phyloP scores from a whole-genome alignment of 2,888 invertebrate species.

The Ormyrus labotus region DNA sequence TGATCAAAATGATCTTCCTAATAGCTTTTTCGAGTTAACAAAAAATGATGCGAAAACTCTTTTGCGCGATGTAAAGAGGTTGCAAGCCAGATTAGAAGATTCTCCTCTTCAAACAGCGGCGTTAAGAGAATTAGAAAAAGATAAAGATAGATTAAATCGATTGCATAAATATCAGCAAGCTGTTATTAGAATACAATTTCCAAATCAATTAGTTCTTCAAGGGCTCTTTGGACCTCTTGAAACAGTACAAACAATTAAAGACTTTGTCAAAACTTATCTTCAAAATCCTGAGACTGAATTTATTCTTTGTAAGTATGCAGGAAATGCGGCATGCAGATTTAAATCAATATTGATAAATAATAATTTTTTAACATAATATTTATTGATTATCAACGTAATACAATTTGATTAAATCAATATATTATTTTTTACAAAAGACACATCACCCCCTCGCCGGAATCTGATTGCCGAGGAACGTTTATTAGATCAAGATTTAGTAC shows the following conservation, averaged over 20 bases:
- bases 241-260: conserved; percentile 82
- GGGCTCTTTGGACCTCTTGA: conserved; percentile 89
- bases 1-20: conserved; percentile 85
- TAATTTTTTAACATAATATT: conserved; percentile 18
- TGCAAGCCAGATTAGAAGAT: conserved; percentile 81
- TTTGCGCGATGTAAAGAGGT: conserved; percentile 84
- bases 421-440: conserved; percentile 78
- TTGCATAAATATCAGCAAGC: conserved; percentile 85
- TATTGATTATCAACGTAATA: conserved; percentile 14
- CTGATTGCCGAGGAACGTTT: conserved; percentile 81
- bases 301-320: conserved; percentile 83
- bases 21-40: conserved; percentile 92
- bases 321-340: conserved; percentile 20
- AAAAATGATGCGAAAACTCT: conserved; percentile 88
- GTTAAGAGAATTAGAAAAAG: conserved; percentile 79
- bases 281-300: conserved; percentile 82
- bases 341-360: conserved; percentile 30
- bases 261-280: conserved; percentile 86
- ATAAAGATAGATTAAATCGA: conserved; percentile 78
- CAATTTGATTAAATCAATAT: conserved; percentile 12
- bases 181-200: conserved; percentile 91
- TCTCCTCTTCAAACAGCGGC: conserved; percentile 84
- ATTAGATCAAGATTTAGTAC: conserved; percentile 85
- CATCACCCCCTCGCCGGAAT: conserved; percentile 88
- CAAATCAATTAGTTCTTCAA: conserved; percentile 90